These are phyloP conservation scores for Diorhabda carinulata DNA, from an alignment of 1,140 invertebrate species.

Conservation along the genomic window DNA sequence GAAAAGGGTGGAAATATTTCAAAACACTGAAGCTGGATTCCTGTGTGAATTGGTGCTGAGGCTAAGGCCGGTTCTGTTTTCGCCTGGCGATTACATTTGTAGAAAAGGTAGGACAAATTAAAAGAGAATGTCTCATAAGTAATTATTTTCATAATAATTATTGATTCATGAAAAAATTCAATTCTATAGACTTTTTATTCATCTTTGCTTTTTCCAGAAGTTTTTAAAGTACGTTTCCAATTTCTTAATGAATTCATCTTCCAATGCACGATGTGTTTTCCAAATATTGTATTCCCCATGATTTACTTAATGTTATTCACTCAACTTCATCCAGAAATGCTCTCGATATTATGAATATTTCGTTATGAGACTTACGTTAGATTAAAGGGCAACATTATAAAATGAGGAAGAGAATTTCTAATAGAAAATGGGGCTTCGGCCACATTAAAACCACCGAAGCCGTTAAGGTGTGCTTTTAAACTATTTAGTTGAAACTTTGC, in stretches of 20 bases:
- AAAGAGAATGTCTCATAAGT: too few relatives aligned
- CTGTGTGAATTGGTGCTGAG: conserved; percentile 93
- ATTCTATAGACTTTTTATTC: too few relatives aligned
- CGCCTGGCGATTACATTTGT: conserved; percentile 97
- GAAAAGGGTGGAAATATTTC: conserved; percentile 97
- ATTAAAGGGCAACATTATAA: not conserved
- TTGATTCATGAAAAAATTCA: too few relatives aligned
- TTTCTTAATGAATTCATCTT: too few relatives aligned
- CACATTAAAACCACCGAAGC: not conserved
- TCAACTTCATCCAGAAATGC: too few relatives aligned
- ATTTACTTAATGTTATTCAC: too few relatives aligned
- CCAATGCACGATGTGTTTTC: too few relatives aligned
- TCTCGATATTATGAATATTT: too few relatives aligned
- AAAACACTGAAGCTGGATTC: conserved; percentile 98
- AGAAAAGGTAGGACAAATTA: conserved; percentile 76
- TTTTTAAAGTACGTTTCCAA: too few relatives aligned
- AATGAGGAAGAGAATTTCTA: not conserved
- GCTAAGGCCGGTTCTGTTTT: conserved; percentile 92
- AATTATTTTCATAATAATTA: too few relatives aligned
- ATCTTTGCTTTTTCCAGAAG: too few relatives aligned
- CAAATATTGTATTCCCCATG: too few relatives aligned
- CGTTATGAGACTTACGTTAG: not conserved
- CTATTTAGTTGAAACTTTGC: not conserved
- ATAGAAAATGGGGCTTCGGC: not conserved
- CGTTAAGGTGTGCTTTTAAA: conserved; percentile 1